Percentiles rank a stretch among this genome's conserved stretches.
phyloP scores from a whole-genome alignment of 2,888 invertebrate species.

The Acronicta psi region DNA sequence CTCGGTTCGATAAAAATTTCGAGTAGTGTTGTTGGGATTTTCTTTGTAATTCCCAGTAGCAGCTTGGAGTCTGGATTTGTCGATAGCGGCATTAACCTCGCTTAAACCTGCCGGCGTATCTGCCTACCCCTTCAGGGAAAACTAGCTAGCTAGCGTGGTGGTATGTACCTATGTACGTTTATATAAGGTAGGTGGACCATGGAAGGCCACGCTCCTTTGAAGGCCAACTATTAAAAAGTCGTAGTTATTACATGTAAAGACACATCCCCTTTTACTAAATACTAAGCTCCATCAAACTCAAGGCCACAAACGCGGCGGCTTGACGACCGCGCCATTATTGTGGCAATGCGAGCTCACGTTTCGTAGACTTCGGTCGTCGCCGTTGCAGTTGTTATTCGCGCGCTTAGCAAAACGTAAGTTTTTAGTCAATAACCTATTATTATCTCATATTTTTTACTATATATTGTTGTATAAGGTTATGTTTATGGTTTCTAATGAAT shows the following conservation, averaged over 20 bases:
- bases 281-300: slow-evolving; percentile 9
- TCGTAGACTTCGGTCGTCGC: slow-evolving; percentile 30
- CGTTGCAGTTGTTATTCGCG: slow-evolving; percentile 28
- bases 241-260: slow-evolving; percentile 3
- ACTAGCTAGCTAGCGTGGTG: no score
- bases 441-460: slow-evolving; percentile 40
- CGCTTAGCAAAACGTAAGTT: slow-evolving; percentile 8
- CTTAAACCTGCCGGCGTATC: no score
- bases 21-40: no score
- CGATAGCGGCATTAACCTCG: no score
- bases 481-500: no score
- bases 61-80: no score
- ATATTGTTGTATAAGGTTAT: slow-evolving; percentile 42
- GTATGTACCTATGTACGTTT: no score
- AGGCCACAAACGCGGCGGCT: slow-evolving; percentile 7
- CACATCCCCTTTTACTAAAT: slow-evolving; percentile 1
- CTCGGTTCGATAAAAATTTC: no score
- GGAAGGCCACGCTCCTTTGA: slow-evolving; percentile 7
- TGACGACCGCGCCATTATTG: not conserved
- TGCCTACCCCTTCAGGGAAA: no score
- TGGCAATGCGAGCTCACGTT: slow-evolving; percentile 12
- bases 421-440: slow-evolving; percentile 31
- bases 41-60: no score
- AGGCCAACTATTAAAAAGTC: slow-evolving; percentile 6
- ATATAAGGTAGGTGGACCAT: not conserved